phyloP scores from a whole-genome alignment of 2,113 vertebrate genomes.

The Cheilinus undulatus region DNA sequence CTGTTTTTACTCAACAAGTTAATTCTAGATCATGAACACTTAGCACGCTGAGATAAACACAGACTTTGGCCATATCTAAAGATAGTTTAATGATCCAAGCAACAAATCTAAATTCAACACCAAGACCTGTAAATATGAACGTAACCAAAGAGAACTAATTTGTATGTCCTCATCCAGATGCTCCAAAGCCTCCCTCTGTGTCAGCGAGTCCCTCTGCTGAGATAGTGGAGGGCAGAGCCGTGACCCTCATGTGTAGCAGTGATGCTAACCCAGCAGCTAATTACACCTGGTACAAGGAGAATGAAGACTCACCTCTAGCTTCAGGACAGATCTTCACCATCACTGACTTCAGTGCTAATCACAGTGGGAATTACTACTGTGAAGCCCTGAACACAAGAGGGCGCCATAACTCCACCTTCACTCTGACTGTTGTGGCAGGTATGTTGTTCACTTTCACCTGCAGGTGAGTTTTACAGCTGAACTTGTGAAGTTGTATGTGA shows the following conservation, averaged over 20 bases:
- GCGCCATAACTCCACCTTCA: neutral
- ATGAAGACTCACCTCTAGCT: neutral
- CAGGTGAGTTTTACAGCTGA: neutral
- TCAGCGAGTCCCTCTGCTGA: slow-evolving; percentile 10
- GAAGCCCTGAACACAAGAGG: slow-evolving; percentile 5
- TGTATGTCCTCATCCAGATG: neutral
- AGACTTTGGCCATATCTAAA: no score
- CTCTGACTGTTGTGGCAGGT: neutral
- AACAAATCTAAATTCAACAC: no score
- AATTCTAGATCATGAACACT: no score
- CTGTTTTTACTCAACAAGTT: no score
- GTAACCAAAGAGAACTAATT: no score
- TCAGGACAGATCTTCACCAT: slow-evolving; percentile 12
- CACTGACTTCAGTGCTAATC: neutral
- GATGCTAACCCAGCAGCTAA: slow-evolving; percentile 40
- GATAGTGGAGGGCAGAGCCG: slow-evolving; percentile 19
- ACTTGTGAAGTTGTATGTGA: no score
- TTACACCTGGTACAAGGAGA: slow-evolving; percentile 37
- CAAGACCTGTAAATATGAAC: no score
- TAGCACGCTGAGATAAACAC: no score
- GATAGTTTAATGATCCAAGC: no score
- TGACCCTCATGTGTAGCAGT: slow-evolving; percentile 38
- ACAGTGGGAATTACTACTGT: slow-evolving; percentile 35
- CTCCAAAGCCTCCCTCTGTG: slow-evolving; percentile 20
- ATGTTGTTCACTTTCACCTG: neutral